phyloP scores from a whole-genome alignment of 2,888 invertebrate genomes.

The Bibio marci region DNA sequence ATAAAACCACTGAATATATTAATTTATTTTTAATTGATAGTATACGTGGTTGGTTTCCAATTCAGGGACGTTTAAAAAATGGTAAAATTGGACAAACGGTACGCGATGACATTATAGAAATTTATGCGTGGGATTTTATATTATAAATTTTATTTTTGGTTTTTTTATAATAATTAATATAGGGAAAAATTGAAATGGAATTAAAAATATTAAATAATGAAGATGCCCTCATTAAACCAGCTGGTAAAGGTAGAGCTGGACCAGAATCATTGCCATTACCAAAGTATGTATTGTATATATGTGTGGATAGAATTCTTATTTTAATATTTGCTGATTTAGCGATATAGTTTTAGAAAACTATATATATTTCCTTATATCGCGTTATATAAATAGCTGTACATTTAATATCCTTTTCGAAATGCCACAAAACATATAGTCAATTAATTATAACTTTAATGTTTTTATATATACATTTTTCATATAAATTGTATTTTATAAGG shows the following conservation, averaged over 20 bases:
- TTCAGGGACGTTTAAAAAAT: slow-evolving; percentile 21
- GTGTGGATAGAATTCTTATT: neutral
- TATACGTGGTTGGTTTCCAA: slow-evolving; percentile 55
- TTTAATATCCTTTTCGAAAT: no score
- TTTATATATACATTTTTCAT: no score
- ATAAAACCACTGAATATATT: slow-evolving; percentile 28
- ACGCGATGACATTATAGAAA: no score
- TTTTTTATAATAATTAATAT: slow-evolving; percentile 11
- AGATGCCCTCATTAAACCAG: slow-evolving; percentile 43
- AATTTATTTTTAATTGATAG: slow-evolving; percentile 44
- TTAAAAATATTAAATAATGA: slow-evolving; percentile 39
- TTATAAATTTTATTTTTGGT: slow-evolving; percentile 5
- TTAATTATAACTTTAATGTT: no score
- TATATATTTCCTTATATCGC: no score
- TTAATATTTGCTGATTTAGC: neutral
- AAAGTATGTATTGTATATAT: slow-evolving; percentile 30
- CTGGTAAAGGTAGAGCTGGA: slow-evolving; percentile 43
- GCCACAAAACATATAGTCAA: no score
- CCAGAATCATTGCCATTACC: slow-evolving; percentile 45
- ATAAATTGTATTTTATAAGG: no score
- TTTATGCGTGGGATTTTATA: slow-evolving; percentile 1
- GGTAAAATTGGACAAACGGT: slow-evolving; percentile 21
- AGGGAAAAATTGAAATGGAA: slow-evolving; percentile 57
- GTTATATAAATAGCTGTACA: no score
- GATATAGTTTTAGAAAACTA: no score